A percentile compares a stretch with the other conserved stretches of the same genome.
phyloP scores from a whole-genome alignment of 1,140 invertebrate species.

The Amphibalanus amphitrite region DNA sequence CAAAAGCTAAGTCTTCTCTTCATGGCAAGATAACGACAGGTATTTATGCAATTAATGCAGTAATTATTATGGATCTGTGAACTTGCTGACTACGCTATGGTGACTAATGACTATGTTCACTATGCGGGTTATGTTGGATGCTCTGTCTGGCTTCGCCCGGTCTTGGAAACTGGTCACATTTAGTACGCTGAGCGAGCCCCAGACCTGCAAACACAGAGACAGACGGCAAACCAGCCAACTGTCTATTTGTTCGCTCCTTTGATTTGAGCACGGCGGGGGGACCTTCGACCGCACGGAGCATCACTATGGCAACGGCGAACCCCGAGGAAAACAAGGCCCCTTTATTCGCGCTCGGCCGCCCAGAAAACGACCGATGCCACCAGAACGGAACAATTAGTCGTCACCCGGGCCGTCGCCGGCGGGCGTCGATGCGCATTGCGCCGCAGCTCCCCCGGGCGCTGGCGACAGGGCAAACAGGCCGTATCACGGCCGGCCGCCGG shows the following conservation, averaged over 20 bases:
- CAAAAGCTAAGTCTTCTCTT: too few relatives aligned
- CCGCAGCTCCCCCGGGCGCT: too few relatives aligned
- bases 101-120: too few relatives aligned
- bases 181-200: too few relatives aligned
- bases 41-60: too few relatives aligned
- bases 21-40: too few relatives aligned
- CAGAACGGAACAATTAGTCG: conserved; percentile 1
- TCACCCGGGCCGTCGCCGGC: not conserved
- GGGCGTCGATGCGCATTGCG: not conserved
- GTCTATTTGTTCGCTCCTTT: not conserved
- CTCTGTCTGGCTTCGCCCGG: too few relatives aligned
- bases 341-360: not conserved
- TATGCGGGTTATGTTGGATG: too few relatives aligned
- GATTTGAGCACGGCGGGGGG: not conserved
- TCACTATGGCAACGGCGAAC: not conserved
- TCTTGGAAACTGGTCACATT: too few relatives aligned
- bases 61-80: too few relatives aligned
- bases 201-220: too few relatives aligned
- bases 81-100: too few relatives aligned
- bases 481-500: not conserved
- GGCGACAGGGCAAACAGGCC: not conserved
- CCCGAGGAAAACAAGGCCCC: not conserved
- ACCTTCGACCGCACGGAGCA: not conserved
- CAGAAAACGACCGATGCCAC: not conserved
- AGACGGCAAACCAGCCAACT: not conserved